Evolutionary conservation across 2,888 invertebrate species (phyloP), one percentile per base, ranked within the genome.

Genomic region (Clostera curtula): DNA sequence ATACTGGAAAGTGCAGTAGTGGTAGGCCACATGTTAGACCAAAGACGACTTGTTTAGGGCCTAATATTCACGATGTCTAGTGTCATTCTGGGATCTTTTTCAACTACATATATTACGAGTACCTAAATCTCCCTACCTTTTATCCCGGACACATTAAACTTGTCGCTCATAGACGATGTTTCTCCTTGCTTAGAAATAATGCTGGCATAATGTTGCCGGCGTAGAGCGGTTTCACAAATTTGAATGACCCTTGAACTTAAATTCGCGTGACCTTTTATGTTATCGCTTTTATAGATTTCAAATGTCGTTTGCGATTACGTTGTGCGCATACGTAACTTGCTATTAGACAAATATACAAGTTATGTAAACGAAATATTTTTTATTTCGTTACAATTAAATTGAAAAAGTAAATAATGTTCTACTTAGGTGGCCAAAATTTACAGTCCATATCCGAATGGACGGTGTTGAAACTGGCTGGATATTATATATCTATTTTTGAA

Each of bases 181-280:
- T n/a, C n/a, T n/a, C n/a, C n/a, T n/a, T n/a, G n/a, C n/a, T n/a
- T n/a, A n/a, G n/a, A n/a, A n/a, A n/a, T 21, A 19, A 19, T 19
- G 9, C 4, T 19, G 19, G 9, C n/a, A 8, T 6, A 19, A 19
- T 4, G 18, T 18, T 19, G 19, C 19, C 17, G 24, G 24, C 21
- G 27, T 29, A 25, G 25, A 27, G 13, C 27, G 25, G 18, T 16
- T 18, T 19, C 11, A 17, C 10, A 24, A 17, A 12, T 27, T 40
- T 40, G 36, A n/a, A n/a, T n/a, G 48, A 46, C 48, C 58, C 56
- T 52, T 62, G 56, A 61, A 54, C 63, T 58, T 56, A 49, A 38
- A 35, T 30, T 19, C 31, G 29, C 27, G 24, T 53, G 48, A 53
- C 49, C 49, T 49, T 55, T 53, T 38, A n/a, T 31, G 36, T 8